Evolutionary conservation across 2,888 invertebrate genomes (phyloP), one percentile per base, ranked within the genome.

Genomic region (Beris morrisii): DNA sequence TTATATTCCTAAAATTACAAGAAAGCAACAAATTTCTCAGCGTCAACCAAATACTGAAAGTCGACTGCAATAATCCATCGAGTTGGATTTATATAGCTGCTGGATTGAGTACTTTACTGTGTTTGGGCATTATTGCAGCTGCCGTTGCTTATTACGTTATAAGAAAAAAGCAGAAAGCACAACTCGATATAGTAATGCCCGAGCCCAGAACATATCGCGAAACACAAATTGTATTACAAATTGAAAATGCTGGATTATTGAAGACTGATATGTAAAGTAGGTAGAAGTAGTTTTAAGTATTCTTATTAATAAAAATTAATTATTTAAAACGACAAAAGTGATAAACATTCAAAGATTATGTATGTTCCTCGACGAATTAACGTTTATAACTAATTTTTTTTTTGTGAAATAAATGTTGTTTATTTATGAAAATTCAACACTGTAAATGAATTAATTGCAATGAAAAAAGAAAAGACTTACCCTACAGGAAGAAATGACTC

Each of bases 401-500:
- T 22, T 28, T 53, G 15, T 43, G 2, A 50, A 30, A 15, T 50
- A 12, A 12, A 6, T 22, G 22, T 22, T 22, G 22, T 22, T 22
- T 11, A 56, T 13, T 56, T 32, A 9, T 38, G 43, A 13, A 56
- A 57, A 45, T 31, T 13, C 12, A 38, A 30, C n/a, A 12, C 7
- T n/a, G 32, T 46, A 28, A 22, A 46, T 57, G 45, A 22, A 30
- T 28, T 48, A 32, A 61, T 68, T 45, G 65, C 66, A 69, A 71
- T 52, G 15, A 63, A 53, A 54, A 7, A 57, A 56, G 61, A 46
- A 54, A 63, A 50, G 53, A 84, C 88, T 86, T 77, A 91, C 90
- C 89, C 89, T 81, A 90, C 90, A 43, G 92, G 91, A 73, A 93
- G 83, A 78, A 90, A 89, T 9, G 95, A 95, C 76, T 95, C 95